These are phyloP conservation scores for Venturia canescens DNA, from an alignment of 1,140 invertebrate species.

Conservation along the genomic window DNA sequence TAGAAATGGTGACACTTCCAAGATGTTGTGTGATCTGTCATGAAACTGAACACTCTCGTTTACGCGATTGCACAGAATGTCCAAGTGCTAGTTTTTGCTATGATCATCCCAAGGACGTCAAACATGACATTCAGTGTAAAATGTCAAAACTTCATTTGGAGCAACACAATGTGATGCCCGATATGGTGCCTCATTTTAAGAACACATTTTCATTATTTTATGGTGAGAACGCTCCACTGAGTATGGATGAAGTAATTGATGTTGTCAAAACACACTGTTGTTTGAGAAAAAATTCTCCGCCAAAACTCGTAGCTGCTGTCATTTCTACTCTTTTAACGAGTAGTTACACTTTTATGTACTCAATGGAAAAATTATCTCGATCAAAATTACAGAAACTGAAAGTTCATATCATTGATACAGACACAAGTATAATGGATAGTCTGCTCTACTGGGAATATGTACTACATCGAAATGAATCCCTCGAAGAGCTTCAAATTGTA, in stretches of 20 bases:
- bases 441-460: slow-evolving; percentile 32
- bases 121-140: slow-evolving; percentile 1
- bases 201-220: too few species aligned
- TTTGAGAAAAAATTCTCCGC: not conserved
- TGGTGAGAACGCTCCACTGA: slow-evolving; percentile 16
- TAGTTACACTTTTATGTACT: slow-evolving; percentile 29
- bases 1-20: slow-evolving; percentile 31
- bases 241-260: slow-evolving; percentile 11
- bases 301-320: not conserved
- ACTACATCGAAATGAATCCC: slow-evolving; percentile 13
- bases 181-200: not conserved
- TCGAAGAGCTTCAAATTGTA: slow-evolving; percentile 11
- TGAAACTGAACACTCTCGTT: slow-evolving; percentile 13
- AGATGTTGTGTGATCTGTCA: slow-evolving; percentile 28
- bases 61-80: slow-evolving; percentile 30
- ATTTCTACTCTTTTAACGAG: slow-evolving; percentile 30
- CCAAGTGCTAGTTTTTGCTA: slow-evolving; percentile 31
- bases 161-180: not conserved
- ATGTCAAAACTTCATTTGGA: slow-evolving; percentile 20
- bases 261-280: not conserved
- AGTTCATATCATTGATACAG: slow-evolving; percentile 34
- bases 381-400: not conserved
- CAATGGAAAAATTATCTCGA: slow-evolving; percentile 20
- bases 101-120: not conserved
- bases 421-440: slow-evolving; percentile 12